These are phyloP conservation scores for Conus ventricosus DNA, from an alignment of 1,140 invertebrate genomes.

Conservation along the genomic window DNA sequence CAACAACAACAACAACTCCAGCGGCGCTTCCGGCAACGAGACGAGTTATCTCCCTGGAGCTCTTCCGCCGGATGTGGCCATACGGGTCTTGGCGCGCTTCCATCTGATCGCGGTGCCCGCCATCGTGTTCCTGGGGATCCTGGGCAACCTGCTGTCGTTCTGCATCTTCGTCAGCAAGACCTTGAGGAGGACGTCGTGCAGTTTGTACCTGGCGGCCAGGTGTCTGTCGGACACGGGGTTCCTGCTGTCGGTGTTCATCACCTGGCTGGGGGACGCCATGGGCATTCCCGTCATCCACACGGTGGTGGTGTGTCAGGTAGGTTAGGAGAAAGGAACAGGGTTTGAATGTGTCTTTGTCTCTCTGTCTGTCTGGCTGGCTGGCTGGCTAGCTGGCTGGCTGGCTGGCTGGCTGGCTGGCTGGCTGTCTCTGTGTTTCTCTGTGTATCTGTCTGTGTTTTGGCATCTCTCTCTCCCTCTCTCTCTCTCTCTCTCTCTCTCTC, in stretches of 20 bases:
- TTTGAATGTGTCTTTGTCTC: background rate
- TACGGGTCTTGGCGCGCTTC: constrained; percentile 30
- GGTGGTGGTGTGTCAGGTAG: constrained; percentile 60
- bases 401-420: no score
- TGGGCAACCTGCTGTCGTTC: constrained; percentile 78
- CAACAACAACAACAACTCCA: constrained; percentile 4
- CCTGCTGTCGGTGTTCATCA: constrained; percentile 66
- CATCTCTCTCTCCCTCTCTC: no score
- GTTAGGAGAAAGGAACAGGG: background rate
- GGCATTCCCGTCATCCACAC: constrained; percentile 69
- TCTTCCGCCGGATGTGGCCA: background rate
- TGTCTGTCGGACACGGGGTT: constrained; percentile 78
- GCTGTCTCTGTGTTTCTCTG: no score
- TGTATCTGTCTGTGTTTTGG: no score
- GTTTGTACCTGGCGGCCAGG: constrained; percentile 79
- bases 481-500: no score
- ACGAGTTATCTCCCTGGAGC: background rate
- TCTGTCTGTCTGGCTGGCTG: background rate
- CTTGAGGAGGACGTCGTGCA: constrained; percentile 78
- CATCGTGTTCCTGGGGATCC: constrained; percentile 76
- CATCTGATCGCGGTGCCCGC: constrained; percentile 70
- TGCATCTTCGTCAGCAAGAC: constrained; percentile 78
- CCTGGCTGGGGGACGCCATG: constrained; percentile 77
- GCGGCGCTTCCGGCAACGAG: background rate
- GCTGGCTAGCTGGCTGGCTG: no score